phyloP scores from a whole-genome alignment of 2,113 vertebrate genomes.

The Pteruthius melanotis region DNA sequence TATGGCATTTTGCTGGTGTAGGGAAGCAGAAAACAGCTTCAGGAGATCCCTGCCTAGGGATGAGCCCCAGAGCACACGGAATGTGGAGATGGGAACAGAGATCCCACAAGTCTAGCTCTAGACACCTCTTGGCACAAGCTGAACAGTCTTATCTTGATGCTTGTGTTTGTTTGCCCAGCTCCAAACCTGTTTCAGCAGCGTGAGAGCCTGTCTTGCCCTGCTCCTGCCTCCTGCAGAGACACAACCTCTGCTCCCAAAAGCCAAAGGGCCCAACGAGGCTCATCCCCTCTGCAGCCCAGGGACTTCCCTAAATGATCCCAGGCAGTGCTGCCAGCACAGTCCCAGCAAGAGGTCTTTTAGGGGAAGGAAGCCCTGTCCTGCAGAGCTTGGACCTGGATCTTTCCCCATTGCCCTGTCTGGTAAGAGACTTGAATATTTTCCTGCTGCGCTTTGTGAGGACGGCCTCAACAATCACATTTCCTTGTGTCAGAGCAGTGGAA shows the following conservation, averaged over 20 bases:
- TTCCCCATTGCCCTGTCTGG: neutral
- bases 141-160: conserved; percentile 26
- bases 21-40: conserved; percentile 3
- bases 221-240: neutral
- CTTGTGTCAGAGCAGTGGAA: neutral
- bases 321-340: neutral
- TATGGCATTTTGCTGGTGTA: neutral
- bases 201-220: neutral
- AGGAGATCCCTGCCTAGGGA: neutral
- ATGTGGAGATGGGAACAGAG: neutral
- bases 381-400: neutral
- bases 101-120: neutral
- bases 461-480: neutral
- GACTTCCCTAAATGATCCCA: neutral
- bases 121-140: neutral
- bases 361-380: neutral
- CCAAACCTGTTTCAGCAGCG: conserved; percentile 32
- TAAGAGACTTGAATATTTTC: neutral
- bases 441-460: neutral
- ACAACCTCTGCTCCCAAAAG: neutral
- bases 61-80: rapidly evolving
- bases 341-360: neutral
- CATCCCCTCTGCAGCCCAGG: neutral
- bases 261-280: neutral
- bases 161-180: conserved; percentile 14